Evolutionary conservation across 2,888 invertebrate species (phyloP), one percentile per base, ranked within the genome.

Genomic region (Nesidiocoris tenuis): DNA sequence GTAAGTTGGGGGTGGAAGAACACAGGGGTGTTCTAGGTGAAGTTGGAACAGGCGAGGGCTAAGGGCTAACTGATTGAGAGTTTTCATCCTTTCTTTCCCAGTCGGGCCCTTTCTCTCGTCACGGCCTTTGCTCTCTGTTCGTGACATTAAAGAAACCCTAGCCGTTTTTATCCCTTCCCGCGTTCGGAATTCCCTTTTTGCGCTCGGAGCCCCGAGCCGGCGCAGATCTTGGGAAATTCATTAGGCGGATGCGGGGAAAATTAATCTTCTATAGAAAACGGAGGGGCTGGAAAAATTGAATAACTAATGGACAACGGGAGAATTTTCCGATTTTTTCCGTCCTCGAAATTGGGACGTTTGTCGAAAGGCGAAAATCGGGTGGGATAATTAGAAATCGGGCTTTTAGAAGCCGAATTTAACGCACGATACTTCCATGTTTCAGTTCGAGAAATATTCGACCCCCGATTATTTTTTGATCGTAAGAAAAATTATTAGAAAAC

Each of bases 31-130:
- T 39, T 39, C n/a, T n/a, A n/a, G n/a, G n/a, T 39, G 39, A 12
- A 7, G 39, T 39, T 39, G 39, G 39, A 39, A 39, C 5, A 39
- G 39, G n/a, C n/a, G n/a, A 22, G 22, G 3, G 22, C 63, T 24
- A 63, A 63, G 23, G 22, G 65, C 1, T 65, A 65, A 39, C 39
- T 65, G 65, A 65, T 65, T 65, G 65, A 39, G 39, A 5, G 64
- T 16, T 64, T 65, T 9, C 65, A 7, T 18, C 39, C 39, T 39
- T 39, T 39, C 65, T 65, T 39, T 39, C 39, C n/a, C 39, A 39
- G 39, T 39, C 3, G 39, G 5, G 3, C 39, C 39, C 3, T 39
- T 39, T 39, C 39, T 39, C 39, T 39, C 39, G 39, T 39, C 39
- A 39, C 12, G 39, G 39, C 39, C 39, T 39, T 39, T 39, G 39